Evolutionary conservation across 2,797 vertebrate genomes (phyloP).

Genomic region (Cossypha niveicapilla): DNA sequence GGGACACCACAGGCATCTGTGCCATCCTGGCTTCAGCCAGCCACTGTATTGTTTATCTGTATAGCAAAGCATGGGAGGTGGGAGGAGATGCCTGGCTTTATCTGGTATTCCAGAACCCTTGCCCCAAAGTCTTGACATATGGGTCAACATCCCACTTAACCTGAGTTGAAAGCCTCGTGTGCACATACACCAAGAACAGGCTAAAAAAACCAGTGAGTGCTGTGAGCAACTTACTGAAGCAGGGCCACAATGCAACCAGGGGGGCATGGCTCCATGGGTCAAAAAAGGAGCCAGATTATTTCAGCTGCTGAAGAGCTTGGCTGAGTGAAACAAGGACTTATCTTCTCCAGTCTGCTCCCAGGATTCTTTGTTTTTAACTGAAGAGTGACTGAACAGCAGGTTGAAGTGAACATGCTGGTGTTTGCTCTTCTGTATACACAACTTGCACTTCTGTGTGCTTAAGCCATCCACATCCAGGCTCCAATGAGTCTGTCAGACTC

Average conservation of each 20-base stretch:
- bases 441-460: background rate
- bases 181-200: rapidly evolving
- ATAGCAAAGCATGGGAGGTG: background rate
- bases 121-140: background rate
- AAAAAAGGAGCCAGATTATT: background rate
- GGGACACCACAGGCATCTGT: background rate
- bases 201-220: background rate
- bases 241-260: background rate
- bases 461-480: background rate
- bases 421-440: background rate
- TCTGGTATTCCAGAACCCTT: background rate
- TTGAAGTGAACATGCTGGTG: background rate
- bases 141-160: background rate
- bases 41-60: background rate
- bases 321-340: background rate
- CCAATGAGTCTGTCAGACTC: background rate
- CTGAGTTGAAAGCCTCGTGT: background rate
- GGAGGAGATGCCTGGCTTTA: background rate
- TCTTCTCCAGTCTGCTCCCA: background rate
- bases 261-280: background rate
- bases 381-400: background rate
- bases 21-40: background rate
- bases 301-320: background rate
- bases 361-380: background rate
- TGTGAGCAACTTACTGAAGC: background rate